These are phyloP conservation scores for Columbina picui DNA, from an alignment of 2,113 vertebrate genomes.

Conservation along the genomic window DNA sequence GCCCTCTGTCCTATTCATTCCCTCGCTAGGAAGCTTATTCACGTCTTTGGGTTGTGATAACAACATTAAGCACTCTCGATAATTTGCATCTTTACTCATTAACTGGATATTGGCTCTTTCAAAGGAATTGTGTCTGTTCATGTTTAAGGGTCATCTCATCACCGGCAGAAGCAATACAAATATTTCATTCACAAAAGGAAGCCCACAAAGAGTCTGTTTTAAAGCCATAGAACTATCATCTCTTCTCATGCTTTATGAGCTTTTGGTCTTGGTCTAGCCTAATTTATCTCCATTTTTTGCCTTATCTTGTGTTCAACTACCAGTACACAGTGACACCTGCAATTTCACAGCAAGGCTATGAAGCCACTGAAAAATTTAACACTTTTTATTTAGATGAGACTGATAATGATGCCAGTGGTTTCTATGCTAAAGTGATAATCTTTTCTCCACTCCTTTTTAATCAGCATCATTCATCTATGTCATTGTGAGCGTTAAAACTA, in stretches of 20 bases:
- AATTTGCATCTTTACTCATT: constrained; percentile 23
- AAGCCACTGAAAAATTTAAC: constrained; percentile 66
- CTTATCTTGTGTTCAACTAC: constrained; percentile 26
- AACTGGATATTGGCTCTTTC: not conserved
- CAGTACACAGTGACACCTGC: not conserved
- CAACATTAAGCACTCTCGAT: not conserved
- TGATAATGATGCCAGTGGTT: constrained; percentile 44
- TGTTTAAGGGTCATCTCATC: not conserved
- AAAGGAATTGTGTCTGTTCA: not conserved
- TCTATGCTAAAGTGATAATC: constrained; percentile 62
- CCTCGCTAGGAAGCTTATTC: not conserved
- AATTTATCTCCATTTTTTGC: constrained; percentile 15
- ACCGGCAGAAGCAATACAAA: not conserved
- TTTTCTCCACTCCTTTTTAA: constrained; percentile 68
- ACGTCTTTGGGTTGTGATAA: not conserved
- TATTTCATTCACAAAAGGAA: not conserved
- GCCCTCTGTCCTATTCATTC: not conserved
- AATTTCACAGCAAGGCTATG: constrained; percentile 62
- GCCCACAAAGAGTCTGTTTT: not conserved
- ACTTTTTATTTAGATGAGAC: constrained; percentile 64
- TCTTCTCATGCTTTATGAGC: not conserved
- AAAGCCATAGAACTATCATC: not conserved
- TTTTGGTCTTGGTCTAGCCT: constrained; percentile 15
- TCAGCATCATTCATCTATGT: constrained; percentile 61
- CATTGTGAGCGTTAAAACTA: constrained; percentile 30